A percentile compares a stretch with the other conserved stretches of the same genome.
Conservation (phyloP, 2,113 vertebrate species). For the Leucosticte australis region DNA sequence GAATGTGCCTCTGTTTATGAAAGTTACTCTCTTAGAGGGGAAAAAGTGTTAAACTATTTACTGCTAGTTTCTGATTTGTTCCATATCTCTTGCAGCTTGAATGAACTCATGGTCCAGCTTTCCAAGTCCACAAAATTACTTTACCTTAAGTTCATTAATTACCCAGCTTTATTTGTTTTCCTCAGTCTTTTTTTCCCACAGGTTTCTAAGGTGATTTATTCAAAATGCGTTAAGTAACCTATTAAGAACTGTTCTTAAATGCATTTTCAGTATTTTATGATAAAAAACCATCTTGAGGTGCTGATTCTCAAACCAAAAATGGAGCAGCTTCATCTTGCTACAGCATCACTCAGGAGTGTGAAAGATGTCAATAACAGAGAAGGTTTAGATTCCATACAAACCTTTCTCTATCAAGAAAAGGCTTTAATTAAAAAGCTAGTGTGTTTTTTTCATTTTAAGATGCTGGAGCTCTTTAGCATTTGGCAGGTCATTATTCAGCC, state of each 20-base stretch:
- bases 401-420: not conserved
- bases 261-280: not conserved
- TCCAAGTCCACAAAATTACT: conserved; percentile 23
- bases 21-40: not conserved
- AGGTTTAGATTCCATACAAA: not conserved
- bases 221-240: not conserved
- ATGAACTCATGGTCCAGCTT: not conserved
- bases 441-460: not conserved
- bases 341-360: not conserved
- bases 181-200: not conserved
- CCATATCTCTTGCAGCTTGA: not conserved
- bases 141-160: not conserved
- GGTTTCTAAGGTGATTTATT: not conserved
- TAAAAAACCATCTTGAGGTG: not conserved
- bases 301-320: not conserved
- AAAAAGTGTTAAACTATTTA: not conserved
- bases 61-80: not conserved
- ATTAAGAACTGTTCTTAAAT: not conserved
- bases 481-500: not conserved
- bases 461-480: not conserved
- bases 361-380: not conserved
- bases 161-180: not conserved
- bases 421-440: not conserved
- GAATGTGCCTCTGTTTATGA: not conserved
- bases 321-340: not conserved